Evolutionary conservation across 2,113 vertebrate species (phyloP).

Genomic region (Cottus gobio): DNA sequence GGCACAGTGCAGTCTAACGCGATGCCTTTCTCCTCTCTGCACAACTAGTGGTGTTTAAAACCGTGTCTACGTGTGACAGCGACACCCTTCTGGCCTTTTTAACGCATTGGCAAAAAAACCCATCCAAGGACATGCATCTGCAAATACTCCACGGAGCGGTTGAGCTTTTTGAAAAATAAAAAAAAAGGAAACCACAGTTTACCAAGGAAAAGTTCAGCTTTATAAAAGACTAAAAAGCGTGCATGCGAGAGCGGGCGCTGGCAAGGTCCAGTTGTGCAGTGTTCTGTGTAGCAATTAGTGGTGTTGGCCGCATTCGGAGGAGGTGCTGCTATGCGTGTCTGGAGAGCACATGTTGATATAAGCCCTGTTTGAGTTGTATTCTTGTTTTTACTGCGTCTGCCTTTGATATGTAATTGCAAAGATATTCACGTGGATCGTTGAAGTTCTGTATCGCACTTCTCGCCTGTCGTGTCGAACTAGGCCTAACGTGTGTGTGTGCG

Average conservation of each 20-base stretch:
- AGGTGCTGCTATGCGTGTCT: constrained; percentile 57
- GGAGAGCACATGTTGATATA: constrained; percentile 66
- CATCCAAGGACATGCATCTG: not conserved
- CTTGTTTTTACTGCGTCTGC: not conserved
- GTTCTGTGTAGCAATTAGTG: constrained; percentile 69
- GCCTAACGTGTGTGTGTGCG: not conserved
- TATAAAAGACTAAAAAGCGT: constrained; percentile 20
- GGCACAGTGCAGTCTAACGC: not conserved
- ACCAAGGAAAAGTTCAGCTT: constrained; percentile 37
- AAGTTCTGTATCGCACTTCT: not conserved
- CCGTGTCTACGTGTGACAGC: not conserved
- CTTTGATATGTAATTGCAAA: constrained; percentile 29
- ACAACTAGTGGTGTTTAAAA: not conserved
- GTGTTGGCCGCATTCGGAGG: constrained; percentile 59
- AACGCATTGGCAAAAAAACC: not conserved
- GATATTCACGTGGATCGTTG: constrained; percentile 6
- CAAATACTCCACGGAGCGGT: not conserved
- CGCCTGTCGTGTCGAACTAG: not conserved
- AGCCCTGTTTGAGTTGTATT: constrained; percentile 31
- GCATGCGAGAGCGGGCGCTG: constrained; percentile 38
- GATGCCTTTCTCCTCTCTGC: not conserved
- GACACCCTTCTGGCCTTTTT: constrained; percentile 3
- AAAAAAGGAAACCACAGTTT: constrained; percentile 31
- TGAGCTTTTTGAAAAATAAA: not conserved
- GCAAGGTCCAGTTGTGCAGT: constrained; percentile 53